Evolutionary conservation across 2,113 vertebrate species (phyloP).

Genomic region (Atractosteus spatula): DNA sequence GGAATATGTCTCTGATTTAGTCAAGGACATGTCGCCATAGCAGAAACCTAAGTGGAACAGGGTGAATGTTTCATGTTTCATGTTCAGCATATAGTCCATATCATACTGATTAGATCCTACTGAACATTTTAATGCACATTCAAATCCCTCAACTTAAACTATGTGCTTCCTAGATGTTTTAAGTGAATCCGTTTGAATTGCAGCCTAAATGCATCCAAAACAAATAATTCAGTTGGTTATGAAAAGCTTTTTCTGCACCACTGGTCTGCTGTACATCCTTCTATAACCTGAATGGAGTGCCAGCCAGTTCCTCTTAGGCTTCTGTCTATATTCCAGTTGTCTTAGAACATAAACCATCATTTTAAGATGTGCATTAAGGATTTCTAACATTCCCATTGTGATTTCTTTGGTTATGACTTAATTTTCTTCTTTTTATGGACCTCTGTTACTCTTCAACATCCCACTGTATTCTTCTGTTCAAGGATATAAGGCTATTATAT

Average conservation of each 20-base stretch:
- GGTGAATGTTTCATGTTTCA: neutral
- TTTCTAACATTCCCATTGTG: conserved; percentile 1
- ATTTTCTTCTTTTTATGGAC: conserved; percentile 67
- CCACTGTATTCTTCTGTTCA: conserved; percentile 84
- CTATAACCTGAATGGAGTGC: no score
- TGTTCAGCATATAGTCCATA: no score
- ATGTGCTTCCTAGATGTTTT: no score
- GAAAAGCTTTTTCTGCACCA: no score
- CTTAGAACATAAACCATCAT: conserved; percentile 3
- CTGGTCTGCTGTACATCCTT: no score
- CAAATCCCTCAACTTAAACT: no score
- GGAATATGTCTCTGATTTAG: conserved; percentile 6
- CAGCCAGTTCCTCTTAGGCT: conserved; percentile 6
- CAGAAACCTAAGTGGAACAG: neutral
- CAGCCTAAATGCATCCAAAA: no score
- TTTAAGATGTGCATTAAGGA: neutral
- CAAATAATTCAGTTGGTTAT: no score
- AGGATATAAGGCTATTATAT: conserved; percentile 91
- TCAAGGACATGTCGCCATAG: neutral
- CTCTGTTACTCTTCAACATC: conserved; percentile 52
- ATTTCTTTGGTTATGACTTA: conserved; percentile 50
- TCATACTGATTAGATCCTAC: no score
- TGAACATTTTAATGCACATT: no score
- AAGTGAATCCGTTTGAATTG: no score
- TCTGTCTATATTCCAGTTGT: neutral